phyloP scores from a whole-genome alignment of 2,797 vertebrate species.

The Paedocypris micromegethes region DNA sequence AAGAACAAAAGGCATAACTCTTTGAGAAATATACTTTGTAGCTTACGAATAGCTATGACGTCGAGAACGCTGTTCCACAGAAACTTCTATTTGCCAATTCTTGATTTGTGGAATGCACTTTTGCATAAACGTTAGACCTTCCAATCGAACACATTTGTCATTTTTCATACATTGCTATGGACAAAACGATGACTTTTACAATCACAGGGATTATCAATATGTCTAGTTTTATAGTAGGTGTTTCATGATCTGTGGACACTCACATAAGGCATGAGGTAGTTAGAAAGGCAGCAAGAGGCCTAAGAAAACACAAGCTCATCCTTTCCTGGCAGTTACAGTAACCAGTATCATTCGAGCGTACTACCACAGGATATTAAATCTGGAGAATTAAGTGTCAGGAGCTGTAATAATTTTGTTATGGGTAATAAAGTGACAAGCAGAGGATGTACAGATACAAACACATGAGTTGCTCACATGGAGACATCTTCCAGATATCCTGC shows the following conservation, averaged over 20 bases:
- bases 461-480: constrained; percentile 11
- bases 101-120: constrained; percentile 4
- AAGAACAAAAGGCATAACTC: constrained; percentile 49
- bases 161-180: constrained; percentile 21
- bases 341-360: constrained; percentile 13
- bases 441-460: constrained; percentile 20
- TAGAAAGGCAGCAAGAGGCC: constrained; percentile 16
- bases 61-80: constrained; percentile 33
- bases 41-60: constrained; percentile 38
- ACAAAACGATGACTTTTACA: constrained; percentile 10
- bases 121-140: constrained; percentile 23
- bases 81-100: not conserved
- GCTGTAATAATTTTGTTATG: constrained; percentile 31
- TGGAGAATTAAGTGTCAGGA: constrained; percentile 40
- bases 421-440: constrained; percentile 26
- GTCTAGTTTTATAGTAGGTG: constrained; percentile 12
- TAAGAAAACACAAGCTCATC: constrained; percentile 21
- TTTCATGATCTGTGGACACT: constrained; percentile 22
- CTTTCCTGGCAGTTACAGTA: constrained; percentile 24
- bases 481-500: not conserved
- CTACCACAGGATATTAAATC: constrained; percentile 32
- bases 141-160: constrained; percentile 6
- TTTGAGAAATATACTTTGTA: constrained; percentile 49
- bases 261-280: constrained; percentile 48
- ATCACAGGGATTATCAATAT: constrained; percentile 20